A percentile compares a stretch with the other conserved stretches of the same genome.
Conservation (phyloP, 2,797 vertebrate species). For the Cossypha dichroa region DNA sequence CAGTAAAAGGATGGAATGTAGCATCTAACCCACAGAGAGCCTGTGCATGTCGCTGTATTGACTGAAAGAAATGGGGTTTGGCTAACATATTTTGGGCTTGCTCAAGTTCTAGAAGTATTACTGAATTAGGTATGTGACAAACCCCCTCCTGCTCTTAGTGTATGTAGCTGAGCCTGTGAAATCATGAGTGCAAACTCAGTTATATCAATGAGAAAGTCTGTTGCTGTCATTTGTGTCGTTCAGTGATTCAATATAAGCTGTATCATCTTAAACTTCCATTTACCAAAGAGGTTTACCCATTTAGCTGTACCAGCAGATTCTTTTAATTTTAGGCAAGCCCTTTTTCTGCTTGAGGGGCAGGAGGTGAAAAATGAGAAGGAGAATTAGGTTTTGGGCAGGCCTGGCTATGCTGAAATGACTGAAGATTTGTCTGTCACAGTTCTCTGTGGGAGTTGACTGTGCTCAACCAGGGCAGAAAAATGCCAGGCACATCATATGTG, state of each 20-base stretch:
- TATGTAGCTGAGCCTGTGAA: neutral
- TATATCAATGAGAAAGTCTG: neutral
- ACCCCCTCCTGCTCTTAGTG: fast-evolving
- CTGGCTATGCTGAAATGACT: neutral
- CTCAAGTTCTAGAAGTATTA: neutral
- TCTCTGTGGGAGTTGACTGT: neutral
- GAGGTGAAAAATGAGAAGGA: neutral
- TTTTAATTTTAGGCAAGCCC: neutral
- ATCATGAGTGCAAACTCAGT: neutral
- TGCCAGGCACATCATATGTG: neutral
- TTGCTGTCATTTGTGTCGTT: neutral
- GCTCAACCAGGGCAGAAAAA: neutral
- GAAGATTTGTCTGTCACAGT: neutral
- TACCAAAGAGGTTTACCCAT: neutral
- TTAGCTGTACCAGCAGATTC: neutral
- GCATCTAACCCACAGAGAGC: neutral
- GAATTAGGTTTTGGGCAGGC: neutral
- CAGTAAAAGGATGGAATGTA: neutral
- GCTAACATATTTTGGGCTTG: neutral
- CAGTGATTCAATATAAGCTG: neutral
- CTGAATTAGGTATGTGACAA: neutral
- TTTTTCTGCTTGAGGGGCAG: neutral
- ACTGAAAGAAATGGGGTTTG: neutral
- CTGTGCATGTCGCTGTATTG: neutral
- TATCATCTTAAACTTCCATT: neutral